Conservation (phyloP, 2,888 invertebrate species). For the Drosophila multiciliata region DNA sequence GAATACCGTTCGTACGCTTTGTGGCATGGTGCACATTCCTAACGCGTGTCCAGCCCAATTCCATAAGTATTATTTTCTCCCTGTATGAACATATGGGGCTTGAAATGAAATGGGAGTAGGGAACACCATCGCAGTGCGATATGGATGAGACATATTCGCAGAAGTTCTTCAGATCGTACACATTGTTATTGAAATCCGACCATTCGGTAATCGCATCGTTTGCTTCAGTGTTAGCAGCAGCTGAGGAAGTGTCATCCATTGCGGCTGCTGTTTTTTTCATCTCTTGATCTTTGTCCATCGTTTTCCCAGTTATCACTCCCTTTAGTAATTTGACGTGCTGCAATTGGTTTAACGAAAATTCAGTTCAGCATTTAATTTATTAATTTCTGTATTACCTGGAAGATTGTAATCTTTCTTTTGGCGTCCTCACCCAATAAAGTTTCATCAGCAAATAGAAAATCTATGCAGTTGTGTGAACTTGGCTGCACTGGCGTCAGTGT, state of each 20-base stretch:
- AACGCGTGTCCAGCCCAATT: too few species aligned
- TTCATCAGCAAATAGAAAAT: neutral
- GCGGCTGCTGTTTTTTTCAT: conserved; percentile 36
- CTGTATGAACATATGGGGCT: too few species aligned
- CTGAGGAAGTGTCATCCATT: too few species aligned
- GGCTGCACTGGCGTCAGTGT: conserved; percentile 18
- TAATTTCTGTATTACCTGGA: conserved; percentile 2
- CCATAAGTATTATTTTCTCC: too few species aligned
- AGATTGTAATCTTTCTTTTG: neutral
- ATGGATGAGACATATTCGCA: too few species aligned
- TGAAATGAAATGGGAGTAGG: too few species aligned
- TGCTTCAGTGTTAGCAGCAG: neutral
- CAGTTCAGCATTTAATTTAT: neutral
- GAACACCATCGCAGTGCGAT: too few species aligned
- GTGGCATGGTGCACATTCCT: too few species aligned
- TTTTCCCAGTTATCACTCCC: neutral
- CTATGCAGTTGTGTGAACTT: conserved; percentile 20
- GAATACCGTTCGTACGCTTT: too few species aligned
- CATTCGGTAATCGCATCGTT: too few species aligned
- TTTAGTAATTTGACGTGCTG: conserved; percentile 20
- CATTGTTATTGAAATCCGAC: too few species aligned
- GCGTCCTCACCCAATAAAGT: neutral
- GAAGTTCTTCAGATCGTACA: too few species aligned
- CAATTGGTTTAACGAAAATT: conserved; percentile 29
- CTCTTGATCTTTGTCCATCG: conserved; percentile 52